phyloP scores from a whole-genome alignment of 2,888 invertebrate genomes.

The Perithous albicinctus region DNA sequence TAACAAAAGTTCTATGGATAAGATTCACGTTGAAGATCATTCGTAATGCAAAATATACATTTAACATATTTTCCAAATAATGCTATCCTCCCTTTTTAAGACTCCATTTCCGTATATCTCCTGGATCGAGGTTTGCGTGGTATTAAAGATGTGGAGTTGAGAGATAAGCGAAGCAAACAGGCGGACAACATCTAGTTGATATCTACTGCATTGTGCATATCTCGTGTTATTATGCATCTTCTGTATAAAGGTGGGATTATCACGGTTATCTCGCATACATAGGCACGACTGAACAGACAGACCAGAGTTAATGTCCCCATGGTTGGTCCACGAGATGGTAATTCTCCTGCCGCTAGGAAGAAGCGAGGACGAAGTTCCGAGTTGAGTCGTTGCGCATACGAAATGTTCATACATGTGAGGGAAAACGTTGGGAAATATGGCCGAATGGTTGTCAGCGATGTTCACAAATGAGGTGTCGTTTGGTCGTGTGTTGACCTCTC shows the following conservation, averaged over 20 bases:
- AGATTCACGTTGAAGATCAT: too few species aligned
- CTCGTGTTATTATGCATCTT: not conserved
- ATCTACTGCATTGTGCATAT: not conserved
- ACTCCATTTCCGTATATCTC: too few species aligned
- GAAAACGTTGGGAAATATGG: slow-evolving; percentile 63
- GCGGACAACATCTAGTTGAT: not conserved
- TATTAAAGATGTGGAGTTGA: not conserved
- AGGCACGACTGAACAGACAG: not conserved
- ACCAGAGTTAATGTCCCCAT: not conserved
- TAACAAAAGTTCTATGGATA: too few species aligned
- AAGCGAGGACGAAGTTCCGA: slow-evolving; percentile 11
- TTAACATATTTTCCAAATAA: too few species aligned
- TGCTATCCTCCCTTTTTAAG: too few species aligned
- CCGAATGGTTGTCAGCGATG: slow-evolving; percentile 73
- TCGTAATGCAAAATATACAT: too few species aligned
- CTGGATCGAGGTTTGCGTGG: not conserved
- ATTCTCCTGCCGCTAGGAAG: not conserved
- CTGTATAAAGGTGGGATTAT: not conserved
- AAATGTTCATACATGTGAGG: slow-evolving; percentile 16
- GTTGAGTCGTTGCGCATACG: slow-evolving; percentile 37
- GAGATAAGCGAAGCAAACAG: not conserved
- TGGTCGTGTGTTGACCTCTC: slow-evolving; percentile 57
- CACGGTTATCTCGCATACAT: not conserved
- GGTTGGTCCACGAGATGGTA: slow-evolving; percentile 8
- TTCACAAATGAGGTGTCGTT: slow-evolving; percentile 77